Percentiles rank a stretch among this genome's conserved stretches.
Evolutionary conservation across 2,113 vertebrate species (phyloP).

Genomic region (cat (Felis catus)): F.catus_Fca126_mat1.0 CM031423.1:52760001-52760500

Average conservation of each 20-base stretch:
- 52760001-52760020: background rate
- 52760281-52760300: background rate
- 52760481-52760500: background rate
- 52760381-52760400: background rate
- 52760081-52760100: background rate
- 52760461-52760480: background rate
- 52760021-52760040: background rate
- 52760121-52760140: background rate
- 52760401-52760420: background rate
- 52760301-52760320: background rate
- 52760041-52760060: background rate
- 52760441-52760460: background rate
- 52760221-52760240: background rate
- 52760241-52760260: conserved; percentile 30
- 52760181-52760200: background rate
- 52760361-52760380: background rate
- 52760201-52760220: background rate
- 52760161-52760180: background rate
- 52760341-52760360: background rate
- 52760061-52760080: background rate
- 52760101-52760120: background rate
- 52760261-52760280: background rate
- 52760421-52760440: background rate
- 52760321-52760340: background rate
- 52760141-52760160: background rate